These are phyloP conservation scores for Drosophila quinaria DNA, from an alignment of 2,888 invertebrate species.

Conservation along the genomic window DNA sequence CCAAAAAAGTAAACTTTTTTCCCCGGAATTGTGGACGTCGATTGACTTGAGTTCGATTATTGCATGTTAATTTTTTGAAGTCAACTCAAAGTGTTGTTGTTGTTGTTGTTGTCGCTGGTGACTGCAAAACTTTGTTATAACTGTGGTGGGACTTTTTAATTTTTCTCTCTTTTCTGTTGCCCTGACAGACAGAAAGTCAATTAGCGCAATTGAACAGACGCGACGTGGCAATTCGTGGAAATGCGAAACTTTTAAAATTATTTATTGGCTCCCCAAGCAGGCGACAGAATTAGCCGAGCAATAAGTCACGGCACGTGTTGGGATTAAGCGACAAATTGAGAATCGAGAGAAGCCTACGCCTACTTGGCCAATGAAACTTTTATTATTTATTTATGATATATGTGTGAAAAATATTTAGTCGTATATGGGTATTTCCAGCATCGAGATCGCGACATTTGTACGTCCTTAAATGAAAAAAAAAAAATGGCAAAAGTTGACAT, in stretches of 20 bases:
- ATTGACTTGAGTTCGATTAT: constrained; percentile 71
- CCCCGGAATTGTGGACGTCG: constrained; percentile 13
- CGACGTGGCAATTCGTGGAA: constrained; percentile 55
- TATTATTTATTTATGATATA: neutral
- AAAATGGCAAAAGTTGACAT: too few relatives aligned
- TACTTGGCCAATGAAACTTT: neutral
- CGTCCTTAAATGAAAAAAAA: too few relatives aligned
- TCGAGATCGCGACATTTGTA: too few relatives aligned
- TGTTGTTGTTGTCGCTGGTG: constrained; percentile 29
- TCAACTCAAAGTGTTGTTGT: constrained; percentile 32
- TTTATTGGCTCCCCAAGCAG: constrained; percentile 41
- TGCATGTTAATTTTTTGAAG: constrained; percentile 63
- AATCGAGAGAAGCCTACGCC: neutral
- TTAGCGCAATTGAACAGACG: constrained; percentile 74
- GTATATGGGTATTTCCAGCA: neutral
- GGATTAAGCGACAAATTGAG: constrained; percentile 40
- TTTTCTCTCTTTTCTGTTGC: constrained; percentile 2
- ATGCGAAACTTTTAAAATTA: constrained; percentile 60
- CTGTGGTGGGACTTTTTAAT: constrained; percentile 9
- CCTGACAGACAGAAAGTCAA: constrained; percentile 59
- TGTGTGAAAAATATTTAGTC: neutral
- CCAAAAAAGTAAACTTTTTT: constrained; percentile 22
- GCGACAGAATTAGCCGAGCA: constrained; percentile 24
- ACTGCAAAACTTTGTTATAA: constrained; percentile 45
- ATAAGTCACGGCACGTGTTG: constrained; percentile 66